phyloP scores from a whole-genome alignment of 2,113 vertebrate genomes.

The Semicossyphus pulcher region DNA sequence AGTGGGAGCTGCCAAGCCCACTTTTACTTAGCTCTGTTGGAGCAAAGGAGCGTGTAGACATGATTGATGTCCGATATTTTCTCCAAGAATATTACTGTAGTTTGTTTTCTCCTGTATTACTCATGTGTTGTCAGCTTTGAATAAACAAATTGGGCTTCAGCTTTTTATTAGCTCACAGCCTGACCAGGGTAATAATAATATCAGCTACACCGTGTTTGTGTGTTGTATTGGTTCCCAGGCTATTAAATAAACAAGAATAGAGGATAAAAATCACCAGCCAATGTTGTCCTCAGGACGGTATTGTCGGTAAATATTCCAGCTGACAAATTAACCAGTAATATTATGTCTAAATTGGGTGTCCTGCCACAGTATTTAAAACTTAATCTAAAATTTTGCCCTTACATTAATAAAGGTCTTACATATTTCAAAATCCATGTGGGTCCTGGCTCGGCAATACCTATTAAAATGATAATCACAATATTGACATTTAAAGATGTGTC shows the following conservation, averaged over 20 bases:
- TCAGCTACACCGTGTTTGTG: neutral
- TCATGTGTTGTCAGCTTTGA: constrained; percentile 16
- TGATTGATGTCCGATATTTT: constrained; percentile 43
- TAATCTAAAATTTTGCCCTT: constrained; percentile 13
- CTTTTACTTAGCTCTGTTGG: neutral
- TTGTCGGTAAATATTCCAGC: neutral
- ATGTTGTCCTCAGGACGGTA: neutral
- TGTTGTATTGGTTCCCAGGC: neutral
- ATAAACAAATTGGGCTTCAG: constrained; percentile 37
- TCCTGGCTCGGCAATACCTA: neutral
- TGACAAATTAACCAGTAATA: neutral
- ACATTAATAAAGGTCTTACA: neutral
- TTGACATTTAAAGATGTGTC: constrained; percentile 30
- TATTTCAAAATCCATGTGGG: constrained; percentile 3
- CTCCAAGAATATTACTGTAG: constrained; percentile 13
- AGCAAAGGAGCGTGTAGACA: constrained; percentile 14
- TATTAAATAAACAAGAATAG: neutral
- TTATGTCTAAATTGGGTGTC: neutral
- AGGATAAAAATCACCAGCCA: neutral
- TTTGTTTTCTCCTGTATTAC: constrained; percentile 30
- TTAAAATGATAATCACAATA: constrained; percentile 37
- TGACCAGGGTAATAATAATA: constrained; percentile 27
- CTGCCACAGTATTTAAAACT: constrained; percentile 10
- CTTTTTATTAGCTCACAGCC: constrained; percentile 14
- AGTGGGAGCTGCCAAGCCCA: constrained; percentile 30